Conservation (phyloP, 2,113 vertebrate genomes). For the Eublepharis macularius region DNA sequence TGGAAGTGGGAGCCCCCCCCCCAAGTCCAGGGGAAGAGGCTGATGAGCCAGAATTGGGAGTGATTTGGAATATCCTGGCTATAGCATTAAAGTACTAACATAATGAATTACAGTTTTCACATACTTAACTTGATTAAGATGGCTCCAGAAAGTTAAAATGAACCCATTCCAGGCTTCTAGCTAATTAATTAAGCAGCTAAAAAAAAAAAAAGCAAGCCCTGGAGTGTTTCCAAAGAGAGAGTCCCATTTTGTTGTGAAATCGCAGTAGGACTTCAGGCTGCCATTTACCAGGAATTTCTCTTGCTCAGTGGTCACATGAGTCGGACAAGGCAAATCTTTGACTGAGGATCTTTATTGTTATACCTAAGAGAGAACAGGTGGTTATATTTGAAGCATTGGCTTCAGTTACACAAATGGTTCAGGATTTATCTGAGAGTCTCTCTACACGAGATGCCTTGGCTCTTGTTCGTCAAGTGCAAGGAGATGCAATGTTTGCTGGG, state of each 20-base stretch:
- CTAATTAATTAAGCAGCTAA: conserved; percentile 18
- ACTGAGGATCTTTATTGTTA: too few species aligned
- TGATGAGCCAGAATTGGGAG: neutral
- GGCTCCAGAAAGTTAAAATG: neutral
- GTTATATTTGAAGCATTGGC: neutral
- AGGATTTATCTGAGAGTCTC: too few species aligned
- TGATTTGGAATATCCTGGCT: neutral
- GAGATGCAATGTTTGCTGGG: too few species aligned
- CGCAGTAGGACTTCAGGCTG: neutral
- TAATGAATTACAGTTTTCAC: conserved; percentile 16
- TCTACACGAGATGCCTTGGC: too few species aligned
- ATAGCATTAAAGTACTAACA: neutral
- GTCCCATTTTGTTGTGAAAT: neutral
- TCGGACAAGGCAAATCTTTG: neutral
- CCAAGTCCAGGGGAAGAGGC: neutral
- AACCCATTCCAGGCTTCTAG: neutral
- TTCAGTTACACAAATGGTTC: neutral
- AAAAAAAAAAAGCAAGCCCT: neutral
- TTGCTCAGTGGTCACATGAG: neutral
- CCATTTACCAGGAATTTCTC: neutral
- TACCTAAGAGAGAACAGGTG: neutral
- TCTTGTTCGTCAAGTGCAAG: too few species aligned
- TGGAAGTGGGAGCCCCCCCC: neutral
- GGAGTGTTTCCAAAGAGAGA: neutral
- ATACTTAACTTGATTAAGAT: conserved; percentile 20